Evolutionary conservation across 1,140 invertebrate genomes (phyloP).

Genomic region (Saccostrea cuccullata): DNA sequence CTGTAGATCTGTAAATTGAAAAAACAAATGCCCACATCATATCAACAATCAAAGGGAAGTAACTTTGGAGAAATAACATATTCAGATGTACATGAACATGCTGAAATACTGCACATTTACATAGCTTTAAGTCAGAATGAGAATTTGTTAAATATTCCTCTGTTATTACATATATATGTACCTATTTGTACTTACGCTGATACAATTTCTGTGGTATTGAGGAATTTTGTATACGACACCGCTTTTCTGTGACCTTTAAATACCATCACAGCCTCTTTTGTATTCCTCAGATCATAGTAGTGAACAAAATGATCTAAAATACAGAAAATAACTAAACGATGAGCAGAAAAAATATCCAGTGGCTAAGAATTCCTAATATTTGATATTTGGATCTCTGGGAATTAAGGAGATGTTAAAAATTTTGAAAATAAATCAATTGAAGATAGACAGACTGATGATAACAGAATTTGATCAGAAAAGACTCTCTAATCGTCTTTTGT

Average conservation of each 20-base stretch:
- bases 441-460: neutral
- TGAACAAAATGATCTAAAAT: conserved; percentile 94
- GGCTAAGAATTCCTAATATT: too few species aligned
- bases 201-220: conserved; percentile 92
- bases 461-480: neutral
- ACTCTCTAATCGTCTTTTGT: too few species aligned
- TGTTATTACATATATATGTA: neutral
- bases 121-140: too few species aligned
- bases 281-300: conserved; percentile 95
- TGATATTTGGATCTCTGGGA: too few species aligned
- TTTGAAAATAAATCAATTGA: neutral
- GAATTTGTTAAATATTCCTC: too few species aligned
- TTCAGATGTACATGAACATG: too few species aligned
- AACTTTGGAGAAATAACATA: neutral
- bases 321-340: conserved; percentile 24
- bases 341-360: neutral
- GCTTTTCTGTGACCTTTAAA: conserved; percentile 96
- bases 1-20: conserved; percentile 85
- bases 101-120: too few species aligned
- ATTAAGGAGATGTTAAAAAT: too few species aligned
- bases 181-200: conserved; percentile 84
- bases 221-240: conserved; percentile 97
- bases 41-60: neutral
- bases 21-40: neutral
- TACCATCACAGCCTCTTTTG: conserved; percentile 88